Evolutionary conservation across 1,140 invertebrate species (phyloP), one percentile per base, ranked within the genome.

Genomic region (Mactra quadrangularis): DNA sequence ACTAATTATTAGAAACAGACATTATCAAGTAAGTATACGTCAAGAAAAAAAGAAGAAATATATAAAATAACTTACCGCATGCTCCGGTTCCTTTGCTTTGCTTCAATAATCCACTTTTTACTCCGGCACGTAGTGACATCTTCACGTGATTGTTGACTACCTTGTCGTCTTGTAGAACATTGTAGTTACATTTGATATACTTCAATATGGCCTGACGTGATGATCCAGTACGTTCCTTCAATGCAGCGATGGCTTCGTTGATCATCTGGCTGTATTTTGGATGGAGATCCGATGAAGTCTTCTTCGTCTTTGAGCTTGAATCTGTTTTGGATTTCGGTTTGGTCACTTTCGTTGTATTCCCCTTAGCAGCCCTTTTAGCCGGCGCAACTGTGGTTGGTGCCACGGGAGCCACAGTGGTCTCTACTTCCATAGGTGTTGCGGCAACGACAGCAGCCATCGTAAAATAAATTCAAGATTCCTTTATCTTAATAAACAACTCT

Each of bases 71-170:
- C 3, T 86, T 88, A 19, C 92, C 92, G 38, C 90, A 88, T 13
- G 92, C 92, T 25, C 92, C 92, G 19, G 87, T 89, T 62, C 91
- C 92, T 68, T 92, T 92, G n/a, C 85, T 55, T 77, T 92, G 91
- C 57, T 90, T 90, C 72, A 92, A 66, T 6, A 76, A 76, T 6
- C 89, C 90, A 27, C 72, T 87, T 55, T 79, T 79, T 6, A 92
- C 89, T 9, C 89, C 89, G 31, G 77, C 76, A 50, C 84, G 89
- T 50, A 93, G 86, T 29, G 90, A 88, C 50, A 86, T 60, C 70
- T 88, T 91, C 57, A 93, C 77, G 35, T 89, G 87, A 29, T 79
- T 50, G 85, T 90, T 92, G 57, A 91, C 88, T 13, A 82, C 45
- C n/a, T 84, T 86, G 33, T 85, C 57, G 66, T 93, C 89, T 29